Conservation (phyloP, 1,140 invertebrate genomes). For the Octopus bimaculoides region DNA sequence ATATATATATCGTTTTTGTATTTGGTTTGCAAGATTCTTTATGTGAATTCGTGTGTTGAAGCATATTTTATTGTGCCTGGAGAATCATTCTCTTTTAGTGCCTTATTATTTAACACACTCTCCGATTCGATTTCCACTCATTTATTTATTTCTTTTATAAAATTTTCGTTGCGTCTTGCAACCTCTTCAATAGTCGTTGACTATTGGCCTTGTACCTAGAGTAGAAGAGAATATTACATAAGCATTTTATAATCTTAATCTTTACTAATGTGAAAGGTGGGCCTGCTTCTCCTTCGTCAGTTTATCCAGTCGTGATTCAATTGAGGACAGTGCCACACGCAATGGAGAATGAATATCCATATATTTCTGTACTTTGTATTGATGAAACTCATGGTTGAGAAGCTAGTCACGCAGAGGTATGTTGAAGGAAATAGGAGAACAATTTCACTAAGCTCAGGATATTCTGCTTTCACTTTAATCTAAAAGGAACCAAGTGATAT, state of each 20-base stretch:
- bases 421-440: not conserved
- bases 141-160: no score
- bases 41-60: no score
- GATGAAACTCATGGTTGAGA: slow-evolving; percentile 10
- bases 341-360: slow-evolving; percentile 10
- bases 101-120: no score
- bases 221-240: no score
- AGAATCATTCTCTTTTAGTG: no score
- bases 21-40: no score
- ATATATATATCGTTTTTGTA: no score
- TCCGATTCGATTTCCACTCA: no score
- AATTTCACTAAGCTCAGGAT: slow-evolving; percentile 11
- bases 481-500: not conserved
- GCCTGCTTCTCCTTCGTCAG: not conserved
- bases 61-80: no score
- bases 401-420: not conserved
- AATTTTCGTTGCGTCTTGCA: no score
- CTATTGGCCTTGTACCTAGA: no score
- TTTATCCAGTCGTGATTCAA: slow-evolving; percentile 9
- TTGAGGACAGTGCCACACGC: slow-evolving; percentile 6
- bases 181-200: no score
- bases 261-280: slow-evolving; percentile 8
- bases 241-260: not conserved
- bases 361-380: not conserved
- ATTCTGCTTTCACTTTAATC: slow-evolving; percentile 10